These are phyloP conservation scores for Dermatophagoides farinae DNA, from an alignment of 1,140 invertebrate species.

Conservation along the genomic window DNA sequence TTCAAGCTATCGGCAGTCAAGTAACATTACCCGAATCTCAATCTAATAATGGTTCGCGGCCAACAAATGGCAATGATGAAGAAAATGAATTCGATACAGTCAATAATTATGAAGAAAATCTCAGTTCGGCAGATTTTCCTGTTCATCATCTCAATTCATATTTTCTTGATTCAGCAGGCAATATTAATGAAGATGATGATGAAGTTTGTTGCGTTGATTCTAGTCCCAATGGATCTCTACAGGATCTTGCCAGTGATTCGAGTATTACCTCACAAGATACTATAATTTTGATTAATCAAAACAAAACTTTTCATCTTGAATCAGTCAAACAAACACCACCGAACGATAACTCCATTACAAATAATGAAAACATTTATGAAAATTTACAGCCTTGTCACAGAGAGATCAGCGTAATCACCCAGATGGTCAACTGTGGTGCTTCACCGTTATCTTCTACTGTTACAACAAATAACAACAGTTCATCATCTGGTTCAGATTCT, in stretches of 20 bases:
- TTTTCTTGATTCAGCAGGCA: not conserved
- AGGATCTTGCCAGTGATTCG: slow-evolving; percentile 15
- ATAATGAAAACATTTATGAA: not conserved
- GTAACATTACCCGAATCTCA: not conserved
- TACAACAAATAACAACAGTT: too few relatives aligned
- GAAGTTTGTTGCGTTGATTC: slow-evolving; percentile 2
- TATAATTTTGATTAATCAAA: slow-evolving; percentile 15
- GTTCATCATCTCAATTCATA: slow-evolving; percentile 9
- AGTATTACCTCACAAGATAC: slow-evolving; percentile 16
- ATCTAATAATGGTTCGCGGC: not conserved
- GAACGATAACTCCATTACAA: not conserved
- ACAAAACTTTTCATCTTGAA: not conserved
- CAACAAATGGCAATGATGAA: not conserved
- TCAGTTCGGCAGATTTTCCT: slow-evolving; percentile 11
- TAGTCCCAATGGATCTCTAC: slow-evolving; percentile 14
- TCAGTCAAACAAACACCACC: not conserved
- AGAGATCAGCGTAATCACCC: not conserved
- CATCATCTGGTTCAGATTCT: too few relatives aligned
- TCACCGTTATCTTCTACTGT: too few relatives aligned
- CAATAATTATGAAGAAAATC: slow-evolving; percentile 4
- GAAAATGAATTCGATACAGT: not conserved
- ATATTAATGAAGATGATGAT: not conserved
- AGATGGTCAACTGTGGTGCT: too few relatives aligned
- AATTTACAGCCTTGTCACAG: not conserved
- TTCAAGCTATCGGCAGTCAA: slow-evolving; percentile 15